Evolutionary conservation across 1,140 invertebrate genomes (phyloP), one percentile per base, ranked within the genome.

Genomic region (Druon quercuslanigerum): DNA sequence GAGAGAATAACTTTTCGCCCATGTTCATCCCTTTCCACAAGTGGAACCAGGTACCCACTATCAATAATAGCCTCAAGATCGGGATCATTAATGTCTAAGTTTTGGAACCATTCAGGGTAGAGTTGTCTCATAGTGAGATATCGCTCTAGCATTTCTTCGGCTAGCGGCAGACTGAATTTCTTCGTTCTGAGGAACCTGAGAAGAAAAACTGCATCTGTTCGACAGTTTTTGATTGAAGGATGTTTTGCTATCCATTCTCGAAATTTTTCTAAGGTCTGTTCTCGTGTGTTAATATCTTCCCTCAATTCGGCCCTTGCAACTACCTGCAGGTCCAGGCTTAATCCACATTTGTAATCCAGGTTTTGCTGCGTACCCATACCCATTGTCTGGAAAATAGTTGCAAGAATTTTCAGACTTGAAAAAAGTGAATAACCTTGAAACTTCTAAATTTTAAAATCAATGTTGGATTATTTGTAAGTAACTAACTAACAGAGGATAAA

Each of bases 31-130:
- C 95, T 92, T 82, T 96, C 93, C 0, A 94, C 93, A 72, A 97
- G 86, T 4, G 96, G 96, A 20, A 97, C 93, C 73, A 97, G 83
- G 81, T 97, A 96, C 1, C 96, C 96, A n/a, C 92, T 93, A 73
- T 96, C 94, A 20, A 97, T 94, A 20, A 97, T 95, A n/a, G 95
- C 95, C 57, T 94, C 93, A 52, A 96, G 92, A 9, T 93, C 93
- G 1, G 95, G 93, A 75, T 96, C 94, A 12, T 94, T 88, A 79
- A 93, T 92, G 83, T 97, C 95, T 19, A 97, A 89, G 66, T 95
- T 95, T 78, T 94, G 93, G 90, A 97, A 98, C 96, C 96, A 97
- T 16, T 96, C 93, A 0, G 96, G 95, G 85, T 96, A 95, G 72
- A 96, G 88, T 84, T 96, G 94, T 20, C 96, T 93, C 75, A 97